Evolutionary conservation across 2,888 invertebrate species (phyloP).

Genomic region (Diloba caeruleocephala): DNA sequence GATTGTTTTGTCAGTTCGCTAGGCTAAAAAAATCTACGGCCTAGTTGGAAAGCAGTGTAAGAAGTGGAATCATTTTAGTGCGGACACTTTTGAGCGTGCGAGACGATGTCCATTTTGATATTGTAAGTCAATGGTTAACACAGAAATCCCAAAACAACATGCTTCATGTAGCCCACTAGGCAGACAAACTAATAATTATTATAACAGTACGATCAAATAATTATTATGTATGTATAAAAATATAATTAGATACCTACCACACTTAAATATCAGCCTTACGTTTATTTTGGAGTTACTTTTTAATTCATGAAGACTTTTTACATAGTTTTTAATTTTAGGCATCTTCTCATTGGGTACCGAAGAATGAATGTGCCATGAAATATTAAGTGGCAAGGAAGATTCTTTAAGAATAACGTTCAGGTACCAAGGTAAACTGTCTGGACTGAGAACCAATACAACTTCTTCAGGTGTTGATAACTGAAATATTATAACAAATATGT

Average conservation of each 20-base stretch:
- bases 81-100: too few species aligned
- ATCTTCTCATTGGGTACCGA: conserved; percentile 84
- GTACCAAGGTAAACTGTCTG: conserved; percentile 91
- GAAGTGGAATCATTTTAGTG: too few species aligned
- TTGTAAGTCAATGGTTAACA: too few species aligned
- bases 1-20: too few species aligned
- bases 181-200: too few species aligned
- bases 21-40: too few species aligned
- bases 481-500: conserved; percentile 61
- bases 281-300: conserved; percentile 75
- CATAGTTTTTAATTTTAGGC: conserved; percentile 73
- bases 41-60: too few species aligned
- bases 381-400: conserved; percentile 83
- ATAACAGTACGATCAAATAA: too few species aligned
- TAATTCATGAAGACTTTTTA: conserved; percentile 62
- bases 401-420: conserved; percentile 89
- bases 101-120: too few species aligned
- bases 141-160: too few species aligned
- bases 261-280: conserved; percentile 93
- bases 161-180: too few species aligned
- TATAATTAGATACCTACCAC: conserved; percentile 86
- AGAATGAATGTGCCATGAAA: conserved; percentile 91
- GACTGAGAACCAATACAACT: conserved; percentile 91
- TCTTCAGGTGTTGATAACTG: conserved; percentile 84
- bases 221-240: background rate